phyloP scores from a whole-genome alignment of 2,888 invertebrate genomes.

The Andricus quercusramuli region DNA sequence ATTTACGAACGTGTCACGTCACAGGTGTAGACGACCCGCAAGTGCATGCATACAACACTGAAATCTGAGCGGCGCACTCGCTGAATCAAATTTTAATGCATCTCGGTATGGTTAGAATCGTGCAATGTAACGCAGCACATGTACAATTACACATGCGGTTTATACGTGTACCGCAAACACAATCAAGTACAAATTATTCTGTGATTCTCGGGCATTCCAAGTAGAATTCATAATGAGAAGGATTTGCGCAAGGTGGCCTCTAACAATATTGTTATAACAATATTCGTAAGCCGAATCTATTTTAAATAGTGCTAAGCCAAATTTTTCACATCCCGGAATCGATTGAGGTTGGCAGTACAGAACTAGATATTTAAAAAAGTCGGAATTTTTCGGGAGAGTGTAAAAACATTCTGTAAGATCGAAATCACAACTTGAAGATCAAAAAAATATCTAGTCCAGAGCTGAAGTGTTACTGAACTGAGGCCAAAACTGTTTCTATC shows the following conservation, averaged over 20 bases:
- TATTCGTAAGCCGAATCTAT: too few relatives aligned
- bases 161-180: conserved; percentile 34
- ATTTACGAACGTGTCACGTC: conserved; percentile 24
- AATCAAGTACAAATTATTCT: conserved; percentile 30
- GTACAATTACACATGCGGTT: conserved; percentile 11
- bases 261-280: too few relatives aligned
- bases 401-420: too few relatives aligned
- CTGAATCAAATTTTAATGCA: conserved; percentile 37
- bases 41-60: conserved; percentile 20
- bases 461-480: too few relatives aligned
- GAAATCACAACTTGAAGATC: too few relatives aligned
- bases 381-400: too few relatives aligned
- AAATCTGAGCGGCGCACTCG: conserved; percentile 27
- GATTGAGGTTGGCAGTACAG: too few relatives aligned
- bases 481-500: too few relatives aligned
- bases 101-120: conserved; percentile 34
- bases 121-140: conserved; percentile 17
- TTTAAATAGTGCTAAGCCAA: too few relatives aligned
- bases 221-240: neutral
- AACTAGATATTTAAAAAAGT: too few relatives aligned
- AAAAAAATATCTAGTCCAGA: too few relatives aligned
- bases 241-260: neutral
- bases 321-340: too few relatives aligned
- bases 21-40: conserved; percentile 25
- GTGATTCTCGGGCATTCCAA: neutral